Evolutionary conservation across 2,113 vertebrate species (phyloP), one percentile per base, ranked within the genome.

Genomic region (Marmota flaviventris): DNA sequence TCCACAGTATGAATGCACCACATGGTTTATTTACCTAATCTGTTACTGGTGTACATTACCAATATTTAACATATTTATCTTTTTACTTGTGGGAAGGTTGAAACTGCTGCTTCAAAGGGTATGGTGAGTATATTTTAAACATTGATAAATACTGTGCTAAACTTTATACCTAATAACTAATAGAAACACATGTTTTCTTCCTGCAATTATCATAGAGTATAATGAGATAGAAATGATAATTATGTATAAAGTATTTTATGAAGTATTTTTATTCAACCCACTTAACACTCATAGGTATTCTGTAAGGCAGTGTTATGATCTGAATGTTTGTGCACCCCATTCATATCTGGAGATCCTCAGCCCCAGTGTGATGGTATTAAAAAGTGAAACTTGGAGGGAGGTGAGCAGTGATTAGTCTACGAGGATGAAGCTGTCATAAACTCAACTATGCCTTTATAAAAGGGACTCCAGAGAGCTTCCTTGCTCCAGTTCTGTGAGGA

Each of bases 191-290:
- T 1, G 24, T 93, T 83, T 87, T 84, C 29, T 85, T 22, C 76
- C 39, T 20, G 13, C 16, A 53, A 8, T 81, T 81, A 51, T 58
- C 25, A 51, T 58, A 91, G 37, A 48, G 48, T 88, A 76, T 78
- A 85, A 78, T 20, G 39, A 84, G 32, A 53, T 91, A 88, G 61
- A 63, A 83, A 79, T 87, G 63, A 73, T 87, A 78, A 75, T 32
- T 32, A 56, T 39, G 53, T 78, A 3, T 70, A 56, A 94, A 67
- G 16, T 42, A 75, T 83, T 91, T 94, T 25, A 69, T 25, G 81
- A 53, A 75, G 11, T 84, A 56, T 87, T 90, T 89, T 93, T 79
- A 78, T 69, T 79, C 48, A 58, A 73, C 22, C 95, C 72, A n/a
- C 51, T 84, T 69, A 87, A 79, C 7, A 70, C 14, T 65, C 20